Base-by-base conservation (phyloP, 2,797 vertebrate species). In the Spea hammondii region DNA sequence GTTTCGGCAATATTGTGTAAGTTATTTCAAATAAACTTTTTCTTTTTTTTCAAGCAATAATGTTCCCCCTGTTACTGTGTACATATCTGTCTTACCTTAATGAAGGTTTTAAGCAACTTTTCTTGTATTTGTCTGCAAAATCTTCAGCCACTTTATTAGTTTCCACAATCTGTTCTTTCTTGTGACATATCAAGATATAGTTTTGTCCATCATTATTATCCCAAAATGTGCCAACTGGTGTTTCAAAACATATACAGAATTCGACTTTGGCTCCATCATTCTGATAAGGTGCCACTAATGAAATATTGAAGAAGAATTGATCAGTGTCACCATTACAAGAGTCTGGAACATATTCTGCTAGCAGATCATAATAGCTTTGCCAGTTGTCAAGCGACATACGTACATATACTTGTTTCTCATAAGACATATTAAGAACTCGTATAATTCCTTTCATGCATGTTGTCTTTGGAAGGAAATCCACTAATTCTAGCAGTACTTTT, bases 181-280 rank as follows among this genome's bases (percentile, higher is more conserved):
- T 95, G 83, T 94, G 91, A 85, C 93, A 98, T 87, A 95, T 91
- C 77, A 99, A 72, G 64, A 92, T 88, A 70, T 97, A 99, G 91
- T 99, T 99, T 84, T 90, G 88, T 17, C 91, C 92, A 2, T 91
- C 85, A 74, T 98, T 98, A 84, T 96, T 99, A 82, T 93, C 95
- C 98, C 98, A 99, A 88, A 97, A 99, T 45, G 88, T 94, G 70
- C 95, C 96, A 57, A 76, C 14, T 0, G 92, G 85, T 10, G 95
- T 97, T 79, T 98, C 95, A 0, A 98, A 99, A 13, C 96, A 92
- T 84, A 99, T 93, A 78, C 96, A 98, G 89, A 99, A 95, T 84
- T 99, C 96, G 85, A 99, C 79, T 79, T 92, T 92, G 75, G 86
- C 85, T 55, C 93, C 96, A 53, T 93, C 92, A 83, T 83, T 89